These are phyloP conservation scores for Drosophila aff. DNA, from an alignment of 1,140 invertebrate species.

Conservation along the genomic window DNA sequence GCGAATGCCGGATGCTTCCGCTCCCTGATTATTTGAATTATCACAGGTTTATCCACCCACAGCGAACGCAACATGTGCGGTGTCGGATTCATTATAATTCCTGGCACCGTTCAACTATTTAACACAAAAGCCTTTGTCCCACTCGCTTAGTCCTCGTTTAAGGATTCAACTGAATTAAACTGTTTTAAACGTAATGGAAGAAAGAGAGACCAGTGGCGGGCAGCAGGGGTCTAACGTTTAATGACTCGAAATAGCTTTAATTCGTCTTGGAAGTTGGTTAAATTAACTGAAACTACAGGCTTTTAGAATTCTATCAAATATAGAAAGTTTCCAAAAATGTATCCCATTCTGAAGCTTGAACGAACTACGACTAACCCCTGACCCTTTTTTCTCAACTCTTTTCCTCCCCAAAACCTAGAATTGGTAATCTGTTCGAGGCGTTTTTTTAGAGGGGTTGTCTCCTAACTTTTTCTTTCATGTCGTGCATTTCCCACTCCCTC, in stretches of 20 bases:
- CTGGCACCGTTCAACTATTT: constrained; percentile 59
- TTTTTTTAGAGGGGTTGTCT: constrained; percentile 14
- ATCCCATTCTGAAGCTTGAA: neutral
- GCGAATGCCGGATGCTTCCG: constrained; percentile 61
- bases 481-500: constrained; percentile 15
- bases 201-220: neutral
- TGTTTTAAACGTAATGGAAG: constrained; percentile 12
- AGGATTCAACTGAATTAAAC: constrained; percentile 57
- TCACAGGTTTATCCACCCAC: constrained; percentile 57
- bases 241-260: neutral
- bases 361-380: neutral
- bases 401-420: constrained; percentile 25
- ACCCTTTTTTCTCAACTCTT: neutral
- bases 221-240: neutral
- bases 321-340: neutral
- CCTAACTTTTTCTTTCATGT: constrained; percentile 12
- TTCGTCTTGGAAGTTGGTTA: neutral
- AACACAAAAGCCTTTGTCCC: constrained; percentile 51
- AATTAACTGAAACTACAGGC: too few species aligned
- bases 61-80: constrained; percentile 48
- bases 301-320: neutral
- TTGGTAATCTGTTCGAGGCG: constrained; percentile 49
- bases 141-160: constrained; percentile 36
- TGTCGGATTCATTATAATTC: constrained; percentile 60
- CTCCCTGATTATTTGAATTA: constrained; percentile 77